Conservation (phyloP, 2,888 invertebrate genomes). For the Trichogramma dendrolimi region DNA sequence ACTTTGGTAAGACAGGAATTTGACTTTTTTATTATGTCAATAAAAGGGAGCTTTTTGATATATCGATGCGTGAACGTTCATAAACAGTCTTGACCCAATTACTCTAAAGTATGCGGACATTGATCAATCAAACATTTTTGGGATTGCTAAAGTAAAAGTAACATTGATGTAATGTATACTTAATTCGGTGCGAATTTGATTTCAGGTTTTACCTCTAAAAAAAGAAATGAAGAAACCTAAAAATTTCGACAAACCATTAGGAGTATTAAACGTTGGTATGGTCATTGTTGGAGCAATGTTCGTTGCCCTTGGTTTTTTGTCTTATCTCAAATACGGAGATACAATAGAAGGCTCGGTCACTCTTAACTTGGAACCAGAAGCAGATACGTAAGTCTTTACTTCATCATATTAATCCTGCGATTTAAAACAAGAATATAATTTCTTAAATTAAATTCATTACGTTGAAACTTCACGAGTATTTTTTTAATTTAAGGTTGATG, state of each 20-base stretch:
- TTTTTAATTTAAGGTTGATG: slow-evolving; percentile 25
- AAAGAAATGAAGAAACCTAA: slow-evolving; percentile 82
- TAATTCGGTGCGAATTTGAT: background rate
- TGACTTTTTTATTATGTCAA: background rate
- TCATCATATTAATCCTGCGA: background rate
- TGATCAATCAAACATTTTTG: background rate
- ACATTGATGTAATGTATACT: background rate
- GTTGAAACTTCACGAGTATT: background rate
- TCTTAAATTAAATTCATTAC: background rate
- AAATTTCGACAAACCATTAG: slow-evolving; percentile 72
- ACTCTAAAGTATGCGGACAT: background rate
- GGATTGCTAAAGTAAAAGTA: no score
- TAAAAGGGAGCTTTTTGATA: no score
- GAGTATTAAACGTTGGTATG: slow-evolving; percentile 90
- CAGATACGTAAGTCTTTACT: slow-evolving; percentile 17
- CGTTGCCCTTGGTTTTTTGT: slow-evolving; percentile 77
- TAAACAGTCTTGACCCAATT: no score
- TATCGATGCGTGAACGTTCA: no score
- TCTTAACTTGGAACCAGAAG: slow-evolving; percentile 67
- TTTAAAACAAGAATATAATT: background rate
- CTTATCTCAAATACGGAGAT: slow-evolving; percentile 85
- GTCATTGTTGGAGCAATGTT: slow-evolving; percentile 73
- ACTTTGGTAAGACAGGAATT: slow-evolving; percentile 63
- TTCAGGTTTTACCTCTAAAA: slow-evolving; percentile 85
- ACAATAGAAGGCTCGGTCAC: slow-evolving; percentile 79